A percentile compares a stretch with the other conserved stretches of the same genome.
Conservation (phyloP, 2,113 vertebrate genomes). For the Nicator chloris region DNA sequence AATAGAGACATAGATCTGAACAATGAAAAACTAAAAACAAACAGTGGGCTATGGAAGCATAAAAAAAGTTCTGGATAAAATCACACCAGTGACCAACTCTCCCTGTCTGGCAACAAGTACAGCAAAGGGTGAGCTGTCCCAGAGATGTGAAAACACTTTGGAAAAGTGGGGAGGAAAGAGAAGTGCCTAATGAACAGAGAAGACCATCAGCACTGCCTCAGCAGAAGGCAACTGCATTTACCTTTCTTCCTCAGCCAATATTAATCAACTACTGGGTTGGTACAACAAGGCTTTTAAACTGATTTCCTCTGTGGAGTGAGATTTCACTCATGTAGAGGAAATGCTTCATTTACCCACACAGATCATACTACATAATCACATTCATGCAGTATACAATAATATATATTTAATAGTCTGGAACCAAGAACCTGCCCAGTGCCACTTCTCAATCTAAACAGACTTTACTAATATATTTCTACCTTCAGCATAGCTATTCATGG, state of each 20-base stretch:
- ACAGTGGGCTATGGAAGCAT: not conserved
- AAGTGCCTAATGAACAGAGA: not conserved
- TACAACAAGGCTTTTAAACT: constrained; percentile 18
- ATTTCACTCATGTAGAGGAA: not conserved
- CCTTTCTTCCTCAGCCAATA: not conserved
- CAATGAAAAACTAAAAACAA: not conserved
- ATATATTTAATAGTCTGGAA: not conserved
- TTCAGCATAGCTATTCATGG: not conserved
- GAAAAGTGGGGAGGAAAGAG: not conserved
- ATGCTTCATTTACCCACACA: not conserved
- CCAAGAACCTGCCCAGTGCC: not conserved
- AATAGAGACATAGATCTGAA: not conserved
- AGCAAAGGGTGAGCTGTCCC: not conserved
- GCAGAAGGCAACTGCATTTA: not conserved
- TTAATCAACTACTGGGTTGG: constrained; percentile 2
- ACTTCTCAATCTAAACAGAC: not conserved
- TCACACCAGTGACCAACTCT: not conserved
- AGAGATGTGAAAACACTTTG: not conserved
- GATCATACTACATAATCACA: not conserved
- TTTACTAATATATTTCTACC: not conserved
- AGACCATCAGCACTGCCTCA: not conserved
- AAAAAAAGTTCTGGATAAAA: not conserved
- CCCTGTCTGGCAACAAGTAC: not conserved
- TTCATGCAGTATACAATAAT: not conserved
- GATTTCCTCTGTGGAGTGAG: not conserved